Conservation (phyloP, 2,113 vertebrate genomes). For the Erinaceus europaeus region DNA sequence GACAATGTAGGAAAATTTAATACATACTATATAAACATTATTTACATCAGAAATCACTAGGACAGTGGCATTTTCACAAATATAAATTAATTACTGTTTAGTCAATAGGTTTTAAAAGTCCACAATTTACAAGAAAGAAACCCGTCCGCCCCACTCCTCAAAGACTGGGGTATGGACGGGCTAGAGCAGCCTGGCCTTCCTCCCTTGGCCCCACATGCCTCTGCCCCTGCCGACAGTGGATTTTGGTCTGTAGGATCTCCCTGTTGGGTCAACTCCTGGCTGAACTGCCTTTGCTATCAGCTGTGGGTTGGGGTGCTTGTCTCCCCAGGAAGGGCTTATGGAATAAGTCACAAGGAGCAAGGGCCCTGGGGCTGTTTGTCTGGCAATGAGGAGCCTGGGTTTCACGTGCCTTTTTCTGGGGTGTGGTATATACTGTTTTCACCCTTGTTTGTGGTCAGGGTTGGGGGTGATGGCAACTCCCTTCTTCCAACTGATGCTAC, state of each 20-base stretch:
- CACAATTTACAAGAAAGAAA: constrained; percentile 80
- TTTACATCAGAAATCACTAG: constrained; percentile 95
- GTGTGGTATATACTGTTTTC: no score
- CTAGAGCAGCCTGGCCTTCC: constrained; percentile 67
- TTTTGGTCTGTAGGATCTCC: constrained; percentile 70
- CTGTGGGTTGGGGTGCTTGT: neutral
- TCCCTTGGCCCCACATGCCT: neutral
- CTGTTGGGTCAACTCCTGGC: neutral
- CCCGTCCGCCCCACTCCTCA: constrained; percentile 73
- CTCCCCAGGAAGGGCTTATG: constrained; percentile 51
- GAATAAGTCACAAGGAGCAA: constrained; percentile 15
- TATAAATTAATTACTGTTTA: constrained; percentile 97
- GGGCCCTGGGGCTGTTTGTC: neutral
- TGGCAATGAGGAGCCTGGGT: neutral
- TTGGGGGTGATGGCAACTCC: neutral
- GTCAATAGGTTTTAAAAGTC: constrained; percentile 85
- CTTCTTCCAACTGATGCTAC: neutral
- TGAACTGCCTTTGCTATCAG: neutral
- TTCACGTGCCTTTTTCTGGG: neutral
- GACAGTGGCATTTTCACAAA: constrained; percentile 96
- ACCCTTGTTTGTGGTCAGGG: neutral
- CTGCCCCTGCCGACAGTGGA: constrained; percentile 7
- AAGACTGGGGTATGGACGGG: constrained; percentile 55
- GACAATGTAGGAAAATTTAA: constrained; percentile 99
- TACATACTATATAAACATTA: constrained; percentile 99